Base-by-base conservation (phyloP, 2,797 vertebrate species). In the Sebastolobus altivelis region DNA sequence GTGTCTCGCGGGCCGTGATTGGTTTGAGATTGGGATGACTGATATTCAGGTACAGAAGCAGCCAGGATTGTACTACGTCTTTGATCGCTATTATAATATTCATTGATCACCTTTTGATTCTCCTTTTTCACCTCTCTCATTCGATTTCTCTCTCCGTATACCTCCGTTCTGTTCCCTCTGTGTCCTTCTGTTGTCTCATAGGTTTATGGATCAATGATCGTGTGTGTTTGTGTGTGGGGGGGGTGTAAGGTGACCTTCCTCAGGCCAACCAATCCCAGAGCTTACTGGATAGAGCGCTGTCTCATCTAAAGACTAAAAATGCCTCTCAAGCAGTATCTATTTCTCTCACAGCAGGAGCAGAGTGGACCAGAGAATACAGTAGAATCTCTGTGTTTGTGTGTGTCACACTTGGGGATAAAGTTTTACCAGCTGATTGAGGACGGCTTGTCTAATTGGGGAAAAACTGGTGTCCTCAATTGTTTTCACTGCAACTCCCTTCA, bases 211-310 rank as follows among this genome's bases (percentile, higher is more conserved):
- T 94, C 84, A 81, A 82, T 93, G 75, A 55, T 75, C 52, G 75
- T 7, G 40, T 43, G 40, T 43, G 40, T 43, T 13, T 43, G 0
- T 33, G 16, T n/a, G 72, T 14, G 38, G 8, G 77, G 75, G 69
- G 38, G 76, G 61, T 54, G 61, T 54, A 89, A 92, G 87, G 89
- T 94, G 89, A 91, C 92, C 88, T 93, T 92, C 79, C 58, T 87
- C 25, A 1, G 11, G 20, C 25, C 14, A 27, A 83, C 83, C 86
- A 84, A 82, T 89, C 63, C 18, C 2, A 73, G 54, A 78, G 69
- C 78, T 65, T 43, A 20, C 55, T 60, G 72, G 38, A 82, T 33
- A 82, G 55, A 76, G 31, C 2, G 12, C 71, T 72, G 54, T n/a
- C 60, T 86, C 62, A 65, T 85, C 75, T 66, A 72, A 69, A 70